Evolutionary conservation across 2,797 vertebrate species (phyloP), one percentile per base, ranked within the genome.

Genomic region (Leptoclinus maculatus): DNA sequence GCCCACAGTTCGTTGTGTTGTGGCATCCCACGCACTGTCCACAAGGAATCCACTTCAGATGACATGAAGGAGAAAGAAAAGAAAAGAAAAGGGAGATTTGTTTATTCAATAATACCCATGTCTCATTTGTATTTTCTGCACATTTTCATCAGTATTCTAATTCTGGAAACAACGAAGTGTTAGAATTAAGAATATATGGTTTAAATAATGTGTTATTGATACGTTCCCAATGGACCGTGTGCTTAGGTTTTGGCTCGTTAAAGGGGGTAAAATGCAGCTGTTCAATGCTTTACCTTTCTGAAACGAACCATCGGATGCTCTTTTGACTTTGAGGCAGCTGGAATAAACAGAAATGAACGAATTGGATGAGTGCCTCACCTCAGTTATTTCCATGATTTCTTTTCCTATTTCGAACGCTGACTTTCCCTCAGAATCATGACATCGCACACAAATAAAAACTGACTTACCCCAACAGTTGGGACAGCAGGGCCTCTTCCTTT

Each of bases 11-110:
- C 66, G 92, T 77, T 0, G 95, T 94, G 74, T 95, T 93, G 83
- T 89, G 95, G 78, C 97, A 97, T 38, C 96, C 96, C 6, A 92
- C 76, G 66, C 97, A 98, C 79, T 95, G 93, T 36, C 97, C 96
- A 71, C 97, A 98, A 14, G 96, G 97, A 83, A 96, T 93, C 93
- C 95, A 96, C 97, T 98, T 80, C 39, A 85, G 47, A 21, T 36
- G 38, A 69, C 34, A 71, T 3, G 27, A 73, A 82, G 14, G 1
- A 9, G 19, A 47, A 47, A 38, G 32, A 10, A 10, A 68, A 19
- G n/a, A 56, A 62, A 1, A 65, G 16, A 69, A 34, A 39, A 66
- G 25, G 4, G 16, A 60, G 7, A 7, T 41, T 58, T 27, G 17
- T 39, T 54, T 3, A 19, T 54, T 45, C 14, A 32, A 27, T 25